A percentile compares a stretch with the other conserved stretches of the same genome.
phyloP scores from a whole-genome alignment of 2,888 invertebrate genomes.

The Noctua fimbriata region DNA sequence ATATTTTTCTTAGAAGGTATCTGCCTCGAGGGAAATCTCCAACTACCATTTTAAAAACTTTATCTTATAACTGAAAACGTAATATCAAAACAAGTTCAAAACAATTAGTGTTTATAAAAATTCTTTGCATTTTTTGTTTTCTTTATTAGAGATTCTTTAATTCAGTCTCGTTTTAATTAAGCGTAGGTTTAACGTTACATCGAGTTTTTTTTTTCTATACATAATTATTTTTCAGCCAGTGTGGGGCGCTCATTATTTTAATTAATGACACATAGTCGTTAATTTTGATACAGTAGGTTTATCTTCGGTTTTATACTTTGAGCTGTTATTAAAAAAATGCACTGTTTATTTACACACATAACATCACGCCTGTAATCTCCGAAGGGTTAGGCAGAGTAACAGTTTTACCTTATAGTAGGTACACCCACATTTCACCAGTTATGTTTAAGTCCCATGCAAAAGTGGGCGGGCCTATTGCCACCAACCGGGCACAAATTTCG shows the following conservation, averaged over 20 bases:
- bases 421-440: too few species aligned
- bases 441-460: too few species aligned
- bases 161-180: constrained; percentile 21
- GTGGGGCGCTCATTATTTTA: constrained; percentile 47
- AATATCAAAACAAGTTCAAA: constrained; percentile 57
- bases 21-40: constrained; percentile 51
- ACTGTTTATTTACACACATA: too few species aligned
- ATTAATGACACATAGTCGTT: constrained; percentile 26
- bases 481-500: too few species aligned
- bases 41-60: constrained; percentile 52
- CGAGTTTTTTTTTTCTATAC: not conserved
- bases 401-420: too few species aligned
- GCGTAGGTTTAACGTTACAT: constrained; percentile 7
- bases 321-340: not conserved
- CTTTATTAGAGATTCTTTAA: constrained; percentile 27
- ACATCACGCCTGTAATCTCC: too few species aligned
- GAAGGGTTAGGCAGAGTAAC: too few species aligned
- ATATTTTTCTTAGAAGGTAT: constrained; percentile 41
- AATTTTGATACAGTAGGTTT: not conserved
- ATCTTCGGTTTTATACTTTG: not conserved
- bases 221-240: constrained; percentile 11
- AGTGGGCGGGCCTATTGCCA: too few species aligned
- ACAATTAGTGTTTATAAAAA: constrained; percentile 57
- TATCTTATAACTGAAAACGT: constrained; percentile 37
- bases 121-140: constrained; percentile 1